Percentiles rank a stretch among this genome's conserved stretches.
Evolutionary conservation across 2,888 invertebrate genomes (phyloP).

Genomic region (Diarsia mendica): DNA sequence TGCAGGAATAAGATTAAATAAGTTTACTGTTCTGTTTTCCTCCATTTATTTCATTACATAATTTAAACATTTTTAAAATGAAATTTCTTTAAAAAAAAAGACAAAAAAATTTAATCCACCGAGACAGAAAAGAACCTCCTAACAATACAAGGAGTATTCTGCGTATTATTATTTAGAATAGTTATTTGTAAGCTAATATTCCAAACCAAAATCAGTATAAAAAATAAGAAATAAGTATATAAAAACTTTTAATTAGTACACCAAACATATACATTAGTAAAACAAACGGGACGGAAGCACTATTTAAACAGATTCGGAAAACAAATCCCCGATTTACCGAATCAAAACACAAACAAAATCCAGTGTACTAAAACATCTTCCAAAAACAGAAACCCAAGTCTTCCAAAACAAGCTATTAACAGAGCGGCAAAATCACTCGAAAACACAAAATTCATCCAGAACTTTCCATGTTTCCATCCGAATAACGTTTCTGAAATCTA

Average conservation of each 20-base stretch:
- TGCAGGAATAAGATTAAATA: neutral
- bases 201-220: neutral
- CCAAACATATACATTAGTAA: neutral
- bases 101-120: no score
- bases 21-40: neutral
- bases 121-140: no score
- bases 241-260: neutral
- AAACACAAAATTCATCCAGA: constrained; percentile 26
- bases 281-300: neutral
- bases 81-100: no score
- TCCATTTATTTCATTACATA: no score
- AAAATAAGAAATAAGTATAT: neutral
- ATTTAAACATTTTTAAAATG: no score
- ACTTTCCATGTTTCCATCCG: constrained; percentile 7
- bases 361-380: neutral
- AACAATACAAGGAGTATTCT: no score
- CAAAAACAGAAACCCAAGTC: neutral
- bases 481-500: constrained; percentile 29
- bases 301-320: neutral
- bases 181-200: neutral
- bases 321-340: neutral
- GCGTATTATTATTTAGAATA: neutral
- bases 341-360: neutral
- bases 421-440: neutral
- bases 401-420: constrained; percentile 1